A percentile compares a stretch with the other conserved stretches of the same genome.
These are phyloP conservation scores for Coleophora flavipennella DNA, from an alignment of 2,888 invertebrate genomes.

Conservation along the genomic window DNA sequence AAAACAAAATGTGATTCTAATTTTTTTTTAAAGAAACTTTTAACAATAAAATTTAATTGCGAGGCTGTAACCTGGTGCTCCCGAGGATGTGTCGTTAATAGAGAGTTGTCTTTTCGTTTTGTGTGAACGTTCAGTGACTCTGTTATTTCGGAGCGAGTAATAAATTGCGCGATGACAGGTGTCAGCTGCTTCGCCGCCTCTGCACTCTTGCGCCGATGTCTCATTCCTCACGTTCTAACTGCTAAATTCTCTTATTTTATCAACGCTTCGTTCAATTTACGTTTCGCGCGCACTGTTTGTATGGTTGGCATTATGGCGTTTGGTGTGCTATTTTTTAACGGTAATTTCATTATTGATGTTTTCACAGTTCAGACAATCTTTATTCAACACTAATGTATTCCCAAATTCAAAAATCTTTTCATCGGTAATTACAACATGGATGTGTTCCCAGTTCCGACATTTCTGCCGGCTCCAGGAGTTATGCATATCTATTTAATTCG, in stretches of 20 bases:
- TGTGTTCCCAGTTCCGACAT: too few relatives aligned
- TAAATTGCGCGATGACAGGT: constrained; percentile 73
- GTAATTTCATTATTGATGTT: constrained; percentile 2
- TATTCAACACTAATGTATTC: too few relatives aligned
- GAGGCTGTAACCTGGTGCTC: constrained; percentile 44
- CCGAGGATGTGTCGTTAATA: constrained; percentile 64
- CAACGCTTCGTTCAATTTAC: constrained; percentile 70
- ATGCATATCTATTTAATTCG: too few relatives aligned
- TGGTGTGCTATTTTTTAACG: constrained; percentile 36
- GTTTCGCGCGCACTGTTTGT: constrained; percentile 59
- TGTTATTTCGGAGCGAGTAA: constrained; percentile 70
- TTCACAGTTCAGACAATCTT: too few relatives aligned
- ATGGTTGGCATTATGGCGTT: constrained; percentile 47
- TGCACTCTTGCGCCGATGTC: constrained; percentile 72
- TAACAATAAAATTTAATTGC: constrained; percentile 46
- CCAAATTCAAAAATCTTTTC: too few relatives aligned
- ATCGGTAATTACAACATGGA: too few relatives aligned
- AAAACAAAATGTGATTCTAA: constrained; percentile 15
- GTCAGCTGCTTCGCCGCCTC: constrained; percentile 72
- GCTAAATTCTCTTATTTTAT: constrained; percentile 71
- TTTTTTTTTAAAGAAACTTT: constrained; percentile 20
- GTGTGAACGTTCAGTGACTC: constrained; percentile 55
- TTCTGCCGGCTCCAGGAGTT: too few relatives aligned
- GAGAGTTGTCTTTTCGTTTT: constrained; percentile 67
- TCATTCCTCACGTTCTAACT: constrained; percentile 69